phyloP scores from a whole-genome alignment of 1,140 invertebrate species.

The Centruroides vittatus region DNA sequence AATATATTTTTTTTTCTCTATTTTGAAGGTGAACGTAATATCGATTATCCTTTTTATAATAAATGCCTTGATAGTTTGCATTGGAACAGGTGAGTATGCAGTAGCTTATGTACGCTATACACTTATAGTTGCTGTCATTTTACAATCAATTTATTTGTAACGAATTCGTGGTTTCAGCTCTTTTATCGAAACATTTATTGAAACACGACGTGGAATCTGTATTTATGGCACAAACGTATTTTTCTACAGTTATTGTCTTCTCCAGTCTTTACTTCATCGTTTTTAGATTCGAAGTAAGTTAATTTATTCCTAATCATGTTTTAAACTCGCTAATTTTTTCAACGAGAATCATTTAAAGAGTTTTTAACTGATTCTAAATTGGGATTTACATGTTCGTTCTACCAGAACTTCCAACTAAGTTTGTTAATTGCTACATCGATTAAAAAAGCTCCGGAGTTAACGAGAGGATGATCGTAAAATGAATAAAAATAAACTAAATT shows the following conservation, averaged over 20 bases:
- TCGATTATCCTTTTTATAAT: too few relatives aligned
- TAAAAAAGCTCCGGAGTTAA: neutral
- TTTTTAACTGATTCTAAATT: too few relatives aligned
- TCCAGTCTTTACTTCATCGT: constrained; percentile 10
- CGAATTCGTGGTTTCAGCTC: neutral
- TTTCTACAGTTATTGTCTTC: constrained; percentile 11
- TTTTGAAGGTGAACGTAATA: too few relatives aligned
- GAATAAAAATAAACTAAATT: too few relatives aligned
- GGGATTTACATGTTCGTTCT: neutral
- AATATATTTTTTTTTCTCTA: too few relatives aligned
- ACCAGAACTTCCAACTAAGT: neutral
- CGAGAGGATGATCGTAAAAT: too few relatives aligned
- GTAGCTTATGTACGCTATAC: too few relatives aligned
- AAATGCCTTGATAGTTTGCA: too few relatives aligned
- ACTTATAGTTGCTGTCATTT: too few relatives aligned
- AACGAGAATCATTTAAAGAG: too few relatives aligned
- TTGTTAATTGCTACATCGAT: neutral
- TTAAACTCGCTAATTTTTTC: too few relatives aligned
- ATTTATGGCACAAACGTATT: constrained; percentile 10
- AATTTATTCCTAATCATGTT: neutral
- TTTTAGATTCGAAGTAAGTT: constrained; percentile 4
- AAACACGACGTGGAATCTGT: constrained; percentile 11
- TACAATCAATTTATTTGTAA: too few relatives aligned
- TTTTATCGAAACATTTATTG: constrained; percentile 2
- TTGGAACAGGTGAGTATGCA: neutral